Conservation (phyloP, 2,888 invertebrate species). For the Podabrus alpinus region DNA sequence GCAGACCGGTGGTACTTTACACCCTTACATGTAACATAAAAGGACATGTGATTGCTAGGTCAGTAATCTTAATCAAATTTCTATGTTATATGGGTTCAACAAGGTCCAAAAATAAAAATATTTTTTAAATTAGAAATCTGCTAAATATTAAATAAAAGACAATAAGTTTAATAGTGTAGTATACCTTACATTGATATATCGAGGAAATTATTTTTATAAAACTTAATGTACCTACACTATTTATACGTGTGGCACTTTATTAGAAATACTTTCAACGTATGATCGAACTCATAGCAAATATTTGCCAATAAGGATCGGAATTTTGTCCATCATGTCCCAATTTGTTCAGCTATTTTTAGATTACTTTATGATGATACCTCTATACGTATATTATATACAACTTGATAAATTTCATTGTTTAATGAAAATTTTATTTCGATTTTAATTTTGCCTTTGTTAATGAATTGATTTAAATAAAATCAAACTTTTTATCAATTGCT, state of each 20-base stretch:
- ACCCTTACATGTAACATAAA: constrained; percentile 9
- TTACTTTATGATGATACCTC: neutral
- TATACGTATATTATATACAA: neutral
- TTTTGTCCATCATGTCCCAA: constrained; percentile 28
- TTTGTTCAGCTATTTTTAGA: constrained; percentile 25
- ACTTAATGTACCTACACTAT: neutral
- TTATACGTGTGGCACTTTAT: neutral
- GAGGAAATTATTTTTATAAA: neutral
- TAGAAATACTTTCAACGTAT: constrained; percentile 1
- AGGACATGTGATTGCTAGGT: neutral
- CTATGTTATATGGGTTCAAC: neutral
- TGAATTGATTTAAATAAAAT: too few species aligned
- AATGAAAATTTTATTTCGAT: neutral
- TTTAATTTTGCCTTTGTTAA: too few species aligned
- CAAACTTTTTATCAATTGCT: too few species aligned
- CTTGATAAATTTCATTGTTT: neutral
- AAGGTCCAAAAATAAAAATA: too few species aligned
- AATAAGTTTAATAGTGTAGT: neutral
- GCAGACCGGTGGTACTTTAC: constrained; percentile 22
- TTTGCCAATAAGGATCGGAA: constrained; percentile 33
- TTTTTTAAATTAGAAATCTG: neutral
- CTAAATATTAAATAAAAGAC: neutral
- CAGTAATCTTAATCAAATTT: constrained; percentile 8
- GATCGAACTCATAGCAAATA: constrained; percentile 18
- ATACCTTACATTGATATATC: neutral